These are phyloP conservation scores for Melinopterus prodromus DNA, from an alignment of 2,888 invertebrate species.

Conservation along the genomic window DNA sequence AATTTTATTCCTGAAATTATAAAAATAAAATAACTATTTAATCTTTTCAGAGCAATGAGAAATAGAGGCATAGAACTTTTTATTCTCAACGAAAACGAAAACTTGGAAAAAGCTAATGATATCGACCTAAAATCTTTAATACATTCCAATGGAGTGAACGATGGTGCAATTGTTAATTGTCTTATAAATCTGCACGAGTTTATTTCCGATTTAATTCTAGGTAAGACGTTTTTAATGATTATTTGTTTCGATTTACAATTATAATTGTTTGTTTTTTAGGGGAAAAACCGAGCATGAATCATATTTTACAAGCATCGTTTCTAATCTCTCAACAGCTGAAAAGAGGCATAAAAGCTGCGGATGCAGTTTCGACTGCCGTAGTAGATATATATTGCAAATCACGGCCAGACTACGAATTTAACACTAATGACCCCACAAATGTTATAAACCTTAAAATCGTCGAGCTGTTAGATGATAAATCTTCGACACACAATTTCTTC, in stretches of 20 bases:
- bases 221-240: constrained; percentile 51
- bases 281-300: constrained; percentile 69
- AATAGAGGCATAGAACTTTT: constrained; percentile 96
- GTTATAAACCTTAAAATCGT: constrained; percentile 63
- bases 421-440: constrained; percentile 60
- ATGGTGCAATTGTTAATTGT: constrained; percentile 46
- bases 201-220: constrained; percentile 59
- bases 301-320: constrained; percentile 72
- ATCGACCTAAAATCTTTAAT: constrained; percentile 66
- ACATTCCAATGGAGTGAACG: constrained; percentile 59
- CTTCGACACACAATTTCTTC: constrained; percentile 44
- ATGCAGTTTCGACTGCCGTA: constrained; percentile 68
- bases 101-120: constrained; percentile 36
- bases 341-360: constrained; percentile 65
- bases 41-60: constrained; percentile 85
- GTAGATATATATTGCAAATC: constrained; percentile 68
- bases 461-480: constrained; percentile 37
- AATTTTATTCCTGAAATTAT: background rate
- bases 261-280: constrained; percentile 56
- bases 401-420: constrained; percentile 48
- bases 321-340: constrained; percentile 71
- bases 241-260: too few species aligned
- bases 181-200: constrained; percentile 63
- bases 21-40: constrained; percentile 23
- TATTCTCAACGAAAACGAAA: constrained; percentile 56